Evolutionary conservation across 2,888 invertebrate genomes (phyloP).

Genomic region (Synanthedon vespiformis): DNA sequence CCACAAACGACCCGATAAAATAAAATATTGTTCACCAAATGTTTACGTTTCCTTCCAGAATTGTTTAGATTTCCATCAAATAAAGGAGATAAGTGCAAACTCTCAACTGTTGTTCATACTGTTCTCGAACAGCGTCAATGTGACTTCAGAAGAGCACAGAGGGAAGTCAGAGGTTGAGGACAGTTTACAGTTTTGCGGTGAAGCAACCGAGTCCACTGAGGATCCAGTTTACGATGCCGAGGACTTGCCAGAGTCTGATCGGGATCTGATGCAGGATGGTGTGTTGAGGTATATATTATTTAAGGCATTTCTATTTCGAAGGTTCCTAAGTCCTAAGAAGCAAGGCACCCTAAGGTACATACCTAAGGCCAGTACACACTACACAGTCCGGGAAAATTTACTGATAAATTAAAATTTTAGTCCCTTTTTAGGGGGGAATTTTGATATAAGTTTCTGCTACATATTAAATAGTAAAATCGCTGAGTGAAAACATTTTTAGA

Average conservation of each 20-base stretch:
- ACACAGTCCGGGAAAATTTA: too few relatives aligned
- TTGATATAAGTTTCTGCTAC: too few relatives aligned
- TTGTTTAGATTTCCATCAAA: slow-evolving; percentile 58
- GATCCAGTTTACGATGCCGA: slow-evolving; percentile 18
- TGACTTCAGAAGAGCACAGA: slow-evolving; percentile 10
- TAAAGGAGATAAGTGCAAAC: slow-evolving; percentile 48
- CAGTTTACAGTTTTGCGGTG: slow-evolving; percentile 11
- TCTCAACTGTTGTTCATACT: slow-evolving; percentile 51
- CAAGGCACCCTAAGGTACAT: too few relatives aligned
- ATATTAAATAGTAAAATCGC: too few relatives aligned
- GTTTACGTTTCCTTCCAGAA: slow-evolving; percentile 30
- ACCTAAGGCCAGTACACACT: too few relatives aligned
- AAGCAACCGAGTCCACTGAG: slow-evolving; percentile 37
- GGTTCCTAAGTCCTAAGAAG: background rate
- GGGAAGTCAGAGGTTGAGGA: background rate
- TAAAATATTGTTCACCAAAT: too few relatives aligned
- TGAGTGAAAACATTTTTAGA: too few relatives aligned
- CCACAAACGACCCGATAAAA: too few relatives aligned
- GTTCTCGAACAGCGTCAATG: slow-evolving; percentile 36
- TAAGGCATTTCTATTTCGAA: background rate
- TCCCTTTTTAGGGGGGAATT: too few relatives aligned
- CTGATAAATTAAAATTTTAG: too few relatives aligned
- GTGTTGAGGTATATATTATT: background rate
- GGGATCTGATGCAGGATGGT: slow-evolving; percentile 14
- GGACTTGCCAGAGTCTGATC: slow-evolving; percentile 39